These are phyloP conservation scores for Cerceris rybyensis DNA, from an alignment of 2,888 invertebrate genomes.

Conservation along the genomic window DNA sequence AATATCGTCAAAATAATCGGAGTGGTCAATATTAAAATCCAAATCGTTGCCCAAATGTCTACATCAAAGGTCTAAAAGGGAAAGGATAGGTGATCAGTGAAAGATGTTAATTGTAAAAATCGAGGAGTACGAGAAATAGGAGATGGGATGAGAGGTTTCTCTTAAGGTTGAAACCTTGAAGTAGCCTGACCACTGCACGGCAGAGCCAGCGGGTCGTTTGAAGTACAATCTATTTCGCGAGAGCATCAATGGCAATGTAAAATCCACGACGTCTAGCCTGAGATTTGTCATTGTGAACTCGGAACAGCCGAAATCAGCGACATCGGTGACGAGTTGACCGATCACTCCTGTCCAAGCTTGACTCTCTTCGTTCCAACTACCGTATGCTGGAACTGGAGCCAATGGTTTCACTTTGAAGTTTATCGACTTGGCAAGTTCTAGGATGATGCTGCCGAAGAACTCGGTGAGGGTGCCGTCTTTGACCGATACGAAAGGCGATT, in stretches of 20 bases:
- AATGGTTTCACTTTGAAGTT: slow-evolving; percentile 67
- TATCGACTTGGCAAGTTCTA: slow-evolving; percentile 64
- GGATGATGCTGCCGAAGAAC: slow-evolving; percentile 65
- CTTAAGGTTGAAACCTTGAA: slow-evolving; percentile 63
- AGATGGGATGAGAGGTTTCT: background rate
- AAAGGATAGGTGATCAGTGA: background rate
- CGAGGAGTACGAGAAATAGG: background rate
- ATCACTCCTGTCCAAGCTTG: slow-evolving; percentile 71
- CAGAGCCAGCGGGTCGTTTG: slow-evolving; percentile 48
- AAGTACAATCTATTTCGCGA: slow-evolving; percentile 66
- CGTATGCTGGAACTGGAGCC: slow-evolving; percentile 52
- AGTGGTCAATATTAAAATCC: slow-evolving; percentile 38
- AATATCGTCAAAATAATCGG: slow-evolving; percentile 63
- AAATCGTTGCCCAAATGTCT: slow-evolving; percentile 53
- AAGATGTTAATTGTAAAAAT: background rate
- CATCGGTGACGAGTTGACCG: slow-evolving; percentile 51
- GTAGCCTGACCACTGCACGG: slow-evolving; percentile 71
- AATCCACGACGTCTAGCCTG: slow-evolving; percentile 69
- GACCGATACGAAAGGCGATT: slow-evolving; percentile 37
- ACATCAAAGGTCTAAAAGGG: slow-evolving; percentile 51
- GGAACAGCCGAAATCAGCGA: slow-evolving; percentile 69
- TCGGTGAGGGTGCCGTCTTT: slow-evolving; percentile 55
- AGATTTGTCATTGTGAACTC: slow-evolving; percentile 68
- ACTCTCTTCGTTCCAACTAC: slow-evolving; percentile 54
- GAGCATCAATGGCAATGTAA: slow-evolving; percentile 69